phyloP scores from a whole-genome alignment of 2,888 invertebrate species.

The Ypsolopha scabrella region DNA sequence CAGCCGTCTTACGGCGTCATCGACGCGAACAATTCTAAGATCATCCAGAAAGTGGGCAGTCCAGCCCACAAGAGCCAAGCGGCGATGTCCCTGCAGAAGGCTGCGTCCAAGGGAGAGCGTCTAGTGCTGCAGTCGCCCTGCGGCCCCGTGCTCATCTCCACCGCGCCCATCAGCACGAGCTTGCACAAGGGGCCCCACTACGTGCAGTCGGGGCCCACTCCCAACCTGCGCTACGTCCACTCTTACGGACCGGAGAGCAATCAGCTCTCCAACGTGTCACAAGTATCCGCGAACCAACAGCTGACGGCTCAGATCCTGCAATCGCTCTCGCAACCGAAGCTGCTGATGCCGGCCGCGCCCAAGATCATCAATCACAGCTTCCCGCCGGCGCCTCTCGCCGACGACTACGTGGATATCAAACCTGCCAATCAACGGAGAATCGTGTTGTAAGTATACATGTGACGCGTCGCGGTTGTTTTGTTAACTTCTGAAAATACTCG shows the following conservation, averaged over 20 bases:
- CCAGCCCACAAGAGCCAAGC: slow-evolving; percentile 46
- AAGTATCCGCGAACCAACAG: slow-evolving; percentile 72
- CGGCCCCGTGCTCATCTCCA: slow-evolving; percentile 55
- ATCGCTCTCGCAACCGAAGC: slow-evolving; percentile 61
- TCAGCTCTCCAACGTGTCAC: slow-evolving; percentile 48
- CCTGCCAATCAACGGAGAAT: slow-evolving; percentile 48
- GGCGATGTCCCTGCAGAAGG: slow-evolving; percentile 36
- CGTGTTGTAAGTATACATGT: slow-evolving; percentile 47
- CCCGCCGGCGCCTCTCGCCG: slow-evolving; percentile 17
- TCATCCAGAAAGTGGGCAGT: slow-evolving; percentile 60
- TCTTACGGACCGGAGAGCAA: slow-evolving; percentile 47
- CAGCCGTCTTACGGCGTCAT: slow-evolving; percentile 39
- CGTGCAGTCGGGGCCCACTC: slow-evolving; percentile 56
- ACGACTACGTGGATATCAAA: slow-evolving; percentile 38
- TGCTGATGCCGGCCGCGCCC: slow-evolving; percentile 40
- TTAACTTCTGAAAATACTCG: no score
- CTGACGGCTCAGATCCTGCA: slow-evolving; percentile 74
- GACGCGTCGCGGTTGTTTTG: no score
- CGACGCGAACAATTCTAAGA: slow-evolving; percentile 49
- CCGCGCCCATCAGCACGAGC: slow-evolving; percentile 46
- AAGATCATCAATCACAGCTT: slow-evolving; percentile 26
- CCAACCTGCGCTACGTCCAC: slow-evolving; percentile 55
- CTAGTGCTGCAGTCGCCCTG: slow-evolving; percentile 57
- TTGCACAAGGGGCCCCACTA: slow-evolving; percentile 62
- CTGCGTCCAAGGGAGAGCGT: slow-evolving; percentile 47